Conservation (phyloP, 64 coral and sea anemone species). For the Pocillopora damicornis region DNA sequence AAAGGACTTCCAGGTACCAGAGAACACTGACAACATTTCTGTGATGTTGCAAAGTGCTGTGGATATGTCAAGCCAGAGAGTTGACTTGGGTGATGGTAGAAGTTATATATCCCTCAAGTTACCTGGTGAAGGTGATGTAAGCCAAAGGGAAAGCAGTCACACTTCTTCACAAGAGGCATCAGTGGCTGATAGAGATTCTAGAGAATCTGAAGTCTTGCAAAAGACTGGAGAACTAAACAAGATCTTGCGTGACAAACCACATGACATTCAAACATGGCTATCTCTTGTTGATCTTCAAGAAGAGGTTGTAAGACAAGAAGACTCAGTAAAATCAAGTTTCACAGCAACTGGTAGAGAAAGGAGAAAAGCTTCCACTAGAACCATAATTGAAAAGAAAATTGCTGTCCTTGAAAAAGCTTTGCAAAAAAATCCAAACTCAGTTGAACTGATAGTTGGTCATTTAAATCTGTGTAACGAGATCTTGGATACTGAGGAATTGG, state of each 20-base stretch:
- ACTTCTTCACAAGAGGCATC: not conserved
- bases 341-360: constrained; percentile 62
- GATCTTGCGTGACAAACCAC: constrained; percentile 67
- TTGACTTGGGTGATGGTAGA: not conserved
- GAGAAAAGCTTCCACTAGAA: constrained; percentile 53
- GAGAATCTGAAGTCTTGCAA: constrained; percentile 7
- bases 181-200: constrained; percentile 6
- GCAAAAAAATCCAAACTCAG: constrained; percentile 76
- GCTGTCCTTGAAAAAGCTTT: constrained; percentile 88
- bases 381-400: constrained; percentile 83
- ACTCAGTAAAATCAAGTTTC: constrained; percentile 45
- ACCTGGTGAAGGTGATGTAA: not conserved
- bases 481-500: constrained; percentile 52
- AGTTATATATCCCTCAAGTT: constrained; percentile 73
- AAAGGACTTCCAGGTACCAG: not conserved
- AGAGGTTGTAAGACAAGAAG: constrained; percentile 51
- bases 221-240: constrained; percentile 76
- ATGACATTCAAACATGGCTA: constrained; percentile 76
- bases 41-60: not conserved
- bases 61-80: not conserved
- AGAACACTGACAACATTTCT: constrained; percentile 14
- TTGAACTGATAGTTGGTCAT: constrained; percentile 66
- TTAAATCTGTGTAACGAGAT: constrained; percentile 69
- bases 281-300: constrained; percentile 67
- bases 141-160: not conserved